phyloP scores from a whole-genome alignment of 2,113 vertebrate species.

The Noturus placidus region DNA sequence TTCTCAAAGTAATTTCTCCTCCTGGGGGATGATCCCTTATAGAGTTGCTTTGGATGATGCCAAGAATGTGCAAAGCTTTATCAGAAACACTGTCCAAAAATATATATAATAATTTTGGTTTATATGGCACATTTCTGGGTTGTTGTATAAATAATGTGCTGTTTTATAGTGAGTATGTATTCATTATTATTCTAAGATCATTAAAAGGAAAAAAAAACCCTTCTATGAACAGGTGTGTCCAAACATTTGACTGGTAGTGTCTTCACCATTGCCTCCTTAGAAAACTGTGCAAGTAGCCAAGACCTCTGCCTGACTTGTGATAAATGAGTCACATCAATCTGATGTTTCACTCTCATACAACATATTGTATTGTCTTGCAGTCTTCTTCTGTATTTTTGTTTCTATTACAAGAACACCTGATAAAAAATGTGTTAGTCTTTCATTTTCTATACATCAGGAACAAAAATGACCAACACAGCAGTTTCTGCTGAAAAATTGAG shows the following conservation, averaged over 20 bases:
- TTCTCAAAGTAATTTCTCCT: background rate
- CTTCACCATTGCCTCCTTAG: conserved; percentile 41
- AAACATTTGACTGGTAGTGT: background rate
- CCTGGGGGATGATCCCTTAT: background rate
- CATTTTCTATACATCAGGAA: background rate
- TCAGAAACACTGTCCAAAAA: background rate
- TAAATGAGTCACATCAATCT: conserved; percentile 8
- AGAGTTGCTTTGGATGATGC: background rate
- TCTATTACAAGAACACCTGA: background rate
- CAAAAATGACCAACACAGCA: conserved; percentile 8
- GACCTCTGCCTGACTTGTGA: conserved; percentile 13
- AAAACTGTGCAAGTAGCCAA: conserved; percentile 48
- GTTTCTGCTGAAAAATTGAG: background rate
- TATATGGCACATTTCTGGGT: background rate
- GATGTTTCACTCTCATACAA: conserved; percentile 18
- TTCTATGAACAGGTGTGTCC: background rate
- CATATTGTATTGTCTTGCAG: conserved; percentile 12
- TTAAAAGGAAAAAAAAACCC: background rate
- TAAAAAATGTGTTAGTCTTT: conserved; percentile 11
- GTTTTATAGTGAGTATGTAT: background rate
- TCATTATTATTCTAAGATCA: background rate
- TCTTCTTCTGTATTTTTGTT: background rate
- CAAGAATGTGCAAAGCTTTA: background rate
- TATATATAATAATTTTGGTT: background rate
- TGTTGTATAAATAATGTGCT: background rate